These are phyloP conservation scores for Caenorhabditis drosophilae DNA, from an alignment of 2,888 invertebrate genomes.

Conservation along the genomic window DNA sequence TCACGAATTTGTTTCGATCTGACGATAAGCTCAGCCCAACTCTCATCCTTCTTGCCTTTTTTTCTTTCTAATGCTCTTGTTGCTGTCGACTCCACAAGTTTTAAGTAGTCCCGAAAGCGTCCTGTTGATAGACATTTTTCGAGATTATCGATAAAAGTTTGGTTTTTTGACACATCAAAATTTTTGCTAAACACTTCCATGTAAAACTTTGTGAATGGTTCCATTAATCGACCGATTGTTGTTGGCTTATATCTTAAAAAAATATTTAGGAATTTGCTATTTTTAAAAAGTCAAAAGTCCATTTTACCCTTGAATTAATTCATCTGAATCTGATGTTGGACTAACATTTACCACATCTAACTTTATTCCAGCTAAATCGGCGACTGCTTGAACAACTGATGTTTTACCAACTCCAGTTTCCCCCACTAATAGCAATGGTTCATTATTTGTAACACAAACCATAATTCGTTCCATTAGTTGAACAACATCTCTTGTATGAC, in stretches of 20 bases:
- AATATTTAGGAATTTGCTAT: neutral
- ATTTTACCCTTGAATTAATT: conserved; percentile 84
- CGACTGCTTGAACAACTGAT: conserved; percentile 78
- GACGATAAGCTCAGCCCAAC: conserved; percentile 51
- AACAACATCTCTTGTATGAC: conserved; percentile 51
- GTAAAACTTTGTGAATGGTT: conserved; percentile 83
- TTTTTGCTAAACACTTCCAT: conserved; percentile 79
- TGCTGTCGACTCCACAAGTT: conserved; percentile 51
- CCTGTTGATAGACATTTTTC: conserved; percentile 70
- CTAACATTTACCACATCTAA: conserved; percentile 96
- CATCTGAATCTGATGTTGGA: conserved; percentile 95
- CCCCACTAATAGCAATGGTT: conserved; percentile 91
- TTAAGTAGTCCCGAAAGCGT: conserved; percentile 49
- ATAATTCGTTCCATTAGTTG: conserved; percentile 83
- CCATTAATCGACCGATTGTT: conserved; percentile 83
- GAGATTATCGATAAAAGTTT: conserved; percentile 82
- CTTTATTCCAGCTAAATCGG: conserved; percentile 71
- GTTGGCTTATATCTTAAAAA: conserved; percentile 83
- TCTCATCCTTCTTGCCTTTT: conserved; percentile 18
- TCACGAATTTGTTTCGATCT: conserved; percentile 31
- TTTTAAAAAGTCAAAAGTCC: neutral
- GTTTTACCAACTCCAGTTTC: conserved; percentile 99
- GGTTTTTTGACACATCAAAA: conserved; percentile 82
- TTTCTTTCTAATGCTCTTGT: conserved; percentile 26
- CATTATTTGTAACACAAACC: conserved; percentile 79